A percentile compares a stretch with the other conserved stretches of the same genome.
phyloP scores from a whole-genome alignment of 2,888 invertebrate genomes.

The Koerneria pararmatus region DNA sequence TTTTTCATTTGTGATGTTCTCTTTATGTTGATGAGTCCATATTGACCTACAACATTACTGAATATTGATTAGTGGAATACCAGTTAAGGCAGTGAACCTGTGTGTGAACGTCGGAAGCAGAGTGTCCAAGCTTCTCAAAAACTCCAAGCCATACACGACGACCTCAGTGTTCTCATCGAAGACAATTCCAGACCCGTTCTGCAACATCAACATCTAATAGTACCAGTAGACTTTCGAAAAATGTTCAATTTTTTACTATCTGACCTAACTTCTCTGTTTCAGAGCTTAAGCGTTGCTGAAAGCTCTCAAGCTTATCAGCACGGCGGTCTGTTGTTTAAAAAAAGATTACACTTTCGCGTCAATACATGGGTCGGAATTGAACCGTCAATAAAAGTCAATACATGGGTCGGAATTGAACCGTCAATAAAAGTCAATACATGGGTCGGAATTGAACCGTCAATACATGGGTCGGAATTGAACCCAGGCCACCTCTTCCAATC shows the following conservation, averaged over 20 bases:
- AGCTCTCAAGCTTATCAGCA: too few relatives aligned
- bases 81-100: conserved; percentile 27
- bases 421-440: not conserved
- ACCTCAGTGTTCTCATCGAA: conserved; percentile 55
- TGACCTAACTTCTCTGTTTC: too few relatives aligned
- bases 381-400: not conserved
- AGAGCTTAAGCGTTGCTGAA: too few relatives aligned
- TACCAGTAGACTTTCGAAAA: too few relatives aligned
- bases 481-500: too few relatives aligned
- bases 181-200: conserved; percentile 40
- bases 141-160: conserved; percentile 61
- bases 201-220: conserved; percentile 11
- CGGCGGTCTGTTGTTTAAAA: too few relatives aligned
- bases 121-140: conserved; percentile 57
- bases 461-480: too few relatives aligned
- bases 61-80: conserved; percentile 22
- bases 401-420: not conserved
- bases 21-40: too few relatives aligned
- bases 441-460: not conserved
- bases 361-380: too few relatives aligned
- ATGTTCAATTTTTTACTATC: too few relatives aligned
- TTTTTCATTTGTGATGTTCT: too few relatives aligned
- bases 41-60: not conserved
- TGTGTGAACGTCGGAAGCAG: conserved; percentile 47
- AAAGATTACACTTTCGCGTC: too few relatives aligned